Base-by-base conservation (phyloP, 2,797 vertebrate species). In the Sardinella longiceps region DNA sequence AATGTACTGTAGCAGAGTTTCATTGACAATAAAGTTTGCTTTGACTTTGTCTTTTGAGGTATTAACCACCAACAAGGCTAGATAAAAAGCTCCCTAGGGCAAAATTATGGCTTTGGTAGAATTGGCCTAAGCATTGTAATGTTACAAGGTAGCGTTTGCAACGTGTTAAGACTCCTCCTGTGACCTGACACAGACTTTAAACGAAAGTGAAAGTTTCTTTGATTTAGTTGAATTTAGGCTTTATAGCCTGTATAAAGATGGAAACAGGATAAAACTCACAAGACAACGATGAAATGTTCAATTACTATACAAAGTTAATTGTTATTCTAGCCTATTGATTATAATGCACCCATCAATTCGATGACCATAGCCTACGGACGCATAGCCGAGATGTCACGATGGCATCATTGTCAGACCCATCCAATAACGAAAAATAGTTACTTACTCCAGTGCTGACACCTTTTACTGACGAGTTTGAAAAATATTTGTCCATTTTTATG, bases 401-500 rank as follows among this genome's bases (percentile, higher is more conserved):
- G n/a, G 5, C n/a, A 56, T 20, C 18, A n/a, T 60, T 23, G 23
- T 60, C n/a, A 60, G 5, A 58, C 6, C 6, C 1, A 23, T 2
- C 6, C 1, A 23, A n/a, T n/a, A 25, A 82, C 28, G 45, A 80
- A 63, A 70, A 14, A 18, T 37, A 88, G 46, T 58, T 80, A 93
- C 95, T 95, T 91, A 95, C 94, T 86, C 95, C 94, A 0, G 93
- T 94, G 91, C 94, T 96, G 93, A 96, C 93, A 91, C 95, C 96
- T 94, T 90, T 93, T 23, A 87, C 83, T 83, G 50, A 60, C 1
- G 90, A 83, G 88, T 92, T 84, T 86, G 53, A 80, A 85, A 80
- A 46, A 58, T 63, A 85, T 86, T 43, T 91, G 84, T 94, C 91
- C 92, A 94, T 94, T 80, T 91, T 92, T 25, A 5, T 23, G 33